Base-by-base conservation (phyloP, 2,888 invertebrate genomes). In the Trichacis sp. region DNA sequence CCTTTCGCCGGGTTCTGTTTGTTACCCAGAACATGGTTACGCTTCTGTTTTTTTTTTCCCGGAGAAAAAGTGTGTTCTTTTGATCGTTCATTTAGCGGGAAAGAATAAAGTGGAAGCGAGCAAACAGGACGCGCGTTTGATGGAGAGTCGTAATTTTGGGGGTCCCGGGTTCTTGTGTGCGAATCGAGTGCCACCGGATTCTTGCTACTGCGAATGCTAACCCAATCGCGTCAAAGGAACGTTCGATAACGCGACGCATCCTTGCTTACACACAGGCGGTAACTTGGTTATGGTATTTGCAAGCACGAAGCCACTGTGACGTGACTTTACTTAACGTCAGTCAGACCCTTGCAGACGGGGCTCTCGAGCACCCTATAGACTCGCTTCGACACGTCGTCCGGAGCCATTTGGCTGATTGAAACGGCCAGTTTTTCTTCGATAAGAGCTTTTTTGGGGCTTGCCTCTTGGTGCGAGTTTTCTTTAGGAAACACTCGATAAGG, bases 201-300 rank as follows among this genome's bases (percentile, higher is more conserved):
- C 48, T 30, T 14, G 29, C 49, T 9, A n/a, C 36, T 29, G 2
- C 17, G 15, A 49, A 49, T 33, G 67, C 71, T 71, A 73, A 74
- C 73, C 71, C 72, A 74, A 73, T 74, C 73, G 69, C 64, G 70
- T 69, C 60, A 55, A n/a, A 70, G 68, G 63, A 68, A 69, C 67
- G 54, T 65, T 70, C 60, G 50, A 68, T 62, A 57, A 72, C 67
- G 64, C 70, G 76, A 75, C 73, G 74, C 74, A 76, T 75, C 73
- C 73, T 72, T 67, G 68, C 63, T 70, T 66, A 46, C 24, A 72
- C 69, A 75, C 73, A 72, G 64, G 60, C 68, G 56, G 69, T 78
- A 78, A 78, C 77, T 74, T 70, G 73, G 76, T 77, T 77, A 77
- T 74, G 71, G 73, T 75, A 75, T 78, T 78, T 77, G 74, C 72